phyloP scores from a whole-genome alignment of 2,888 invertebrate genomes.

The Leptinotarsa juncta region DNA sequence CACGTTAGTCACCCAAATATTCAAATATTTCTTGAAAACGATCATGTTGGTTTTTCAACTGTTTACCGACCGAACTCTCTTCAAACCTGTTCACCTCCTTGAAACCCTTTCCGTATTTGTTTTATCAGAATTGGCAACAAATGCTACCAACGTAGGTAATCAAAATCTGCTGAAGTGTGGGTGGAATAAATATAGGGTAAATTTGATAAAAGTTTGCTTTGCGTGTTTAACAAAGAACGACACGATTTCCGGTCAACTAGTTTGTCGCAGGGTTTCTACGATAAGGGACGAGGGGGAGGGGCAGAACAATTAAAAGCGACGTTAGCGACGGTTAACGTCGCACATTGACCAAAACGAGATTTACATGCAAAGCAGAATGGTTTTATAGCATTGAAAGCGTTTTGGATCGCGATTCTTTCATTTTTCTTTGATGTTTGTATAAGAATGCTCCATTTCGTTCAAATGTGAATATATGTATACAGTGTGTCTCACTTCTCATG shows the following conservation, averaged over 20 bases:
- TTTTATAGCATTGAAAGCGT: neutral
- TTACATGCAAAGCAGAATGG: conserved; percentile 24
- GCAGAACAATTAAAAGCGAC: conserved; percentile 60
- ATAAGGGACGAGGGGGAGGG: conserved; percentile 39
- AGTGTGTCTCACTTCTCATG: too few species aligned
- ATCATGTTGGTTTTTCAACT: too few species aligned
- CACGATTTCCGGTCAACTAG: conserved; percentile 60
- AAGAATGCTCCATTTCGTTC: too few species aligned
- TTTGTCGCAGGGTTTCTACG: conserved; percentile 43
- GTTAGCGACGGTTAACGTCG: conserved; percentile 50
- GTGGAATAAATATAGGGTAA: conserved; percentile 41
- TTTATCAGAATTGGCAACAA: conserved; percentile 20
- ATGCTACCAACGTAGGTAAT: conserved; percentile 22
- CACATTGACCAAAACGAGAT: conserved; percentile 13
- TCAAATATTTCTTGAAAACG: too few species aligned
- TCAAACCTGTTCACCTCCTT: neutral
- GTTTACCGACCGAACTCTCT: neutral
- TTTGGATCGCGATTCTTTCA: too few species aligned
- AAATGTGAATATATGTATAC: too few species aligned
- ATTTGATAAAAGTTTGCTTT: conserved; percentile 54
- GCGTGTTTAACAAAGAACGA: conserved; percentile 60
- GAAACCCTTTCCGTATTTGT: conserved; percentile 5
- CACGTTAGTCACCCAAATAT: too few species aligned
- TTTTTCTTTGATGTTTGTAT: too few species aligned
- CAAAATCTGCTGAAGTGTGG: conserved; percentile 37